A percentile compares a stretch with the other conserved stretches of the same genome.
phyloP scores from a whole-genome alignment of 2,797 vertebrate species.

The Notamacropus eugenii region DNA sequence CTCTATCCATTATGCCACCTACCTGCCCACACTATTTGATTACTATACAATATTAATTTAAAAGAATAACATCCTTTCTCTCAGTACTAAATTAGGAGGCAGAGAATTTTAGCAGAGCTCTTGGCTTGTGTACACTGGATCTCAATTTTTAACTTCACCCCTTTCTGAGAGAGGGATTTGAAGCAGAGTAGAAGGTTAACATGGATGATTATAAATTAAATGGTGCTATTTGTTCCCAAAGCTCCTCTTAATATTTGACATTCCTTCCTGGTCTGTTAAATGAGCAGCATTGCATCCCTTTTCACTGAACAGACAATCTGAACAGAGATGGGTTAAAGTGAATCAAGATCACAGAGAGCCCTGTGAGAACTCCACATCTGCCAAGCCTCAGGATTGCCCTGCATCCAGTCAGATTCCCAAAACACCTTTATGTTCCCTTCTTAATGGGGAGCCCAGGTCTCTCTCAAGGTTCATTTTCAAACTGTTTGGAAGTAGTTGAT shows the following conservation, averaged over 20 bases:
- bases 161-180: neutral
- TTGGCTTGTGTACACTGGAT: neutral
- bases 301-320: neutral
- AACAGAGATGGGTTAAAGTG: neutral
- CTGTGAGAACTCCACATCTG: neutral
- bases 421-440: neutral
- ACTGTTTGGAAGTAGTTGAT: neutral
- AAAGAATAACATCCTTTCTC: neutral
- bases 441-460: neutral
- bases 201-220: neutral
- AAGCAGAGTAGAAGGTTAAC: neutral
- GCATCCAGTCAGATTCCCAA: neutral
- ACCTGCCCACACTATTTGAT: neutral
- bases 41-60: neutral
- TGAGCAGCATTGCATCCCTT: neutral
- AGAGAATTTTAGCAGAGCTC: neutral
- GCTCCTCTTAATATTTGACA: neutral
- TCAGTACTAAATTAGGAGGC: neutral
- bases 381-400: neutral
- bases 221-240: constrained; percentile 25
- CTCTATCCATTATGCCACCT: neutral
- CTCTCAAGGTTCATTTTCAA: neutral
- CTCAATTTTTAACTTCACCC: neutral
- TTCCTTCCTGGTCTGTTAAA: neutral
- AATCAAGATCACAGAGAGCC: neutral